phyloP scores from a whole-genome alignment of 2,113 vertebrate species.

The Pristiophorus japonicus region DNA sequence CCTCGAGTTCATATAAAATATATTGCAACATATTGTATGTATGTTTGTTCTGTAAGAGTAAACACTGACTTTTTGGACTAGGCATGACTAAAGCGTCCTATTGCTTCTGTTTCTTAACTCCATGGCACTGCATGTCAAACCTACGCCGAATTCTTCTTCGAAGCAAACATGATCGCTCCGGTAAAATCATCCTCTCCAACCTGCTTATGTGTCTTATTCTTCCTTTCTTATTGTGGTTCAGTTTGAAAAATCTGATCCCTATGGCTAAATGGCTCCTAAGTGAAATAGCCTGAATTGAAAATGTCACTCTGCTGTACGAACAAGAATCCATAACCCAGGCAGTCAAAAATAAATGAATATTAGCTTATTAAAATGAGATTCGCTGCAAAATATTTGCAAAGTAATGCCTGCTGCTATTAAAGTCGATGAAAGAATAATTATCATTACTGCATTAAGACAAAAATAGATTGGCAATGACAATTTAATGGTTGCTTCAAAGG shows the following conservation, averaged over 20 bases:
- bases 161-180: background rate
- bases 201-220: background rate
- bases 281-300: background rate
- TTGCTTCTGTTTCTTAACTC: background rate
- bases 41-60: background rate
- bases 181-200: background rate
- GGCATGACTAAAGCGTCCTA: background rate
- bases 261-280: no score
- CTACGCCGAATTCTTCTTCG: no score
- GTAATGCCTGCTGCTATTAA: conserved; percentile 26
- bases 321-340: background rate
- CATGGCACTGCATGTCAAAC: background rate
- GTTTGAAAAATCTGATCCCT: background rate
- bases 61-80: background rate
- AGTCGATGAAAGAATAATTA: conserved; percentile 29
- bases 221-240: background rate
- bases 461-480: conserved; percentile 34
- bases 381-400: conserved; percentile 21
- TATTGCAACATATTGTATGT: background rate
- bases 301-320: background rate
- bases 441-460: background rate
- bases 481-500: conserved; percentile 14
- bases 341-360: background rate
- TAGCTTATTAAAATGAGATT: background rate
- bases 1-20: background rate